Evolutionary conservation across 2,888 invertebrate genomes (phyloP), one percentile per base, ranked within the genome.

Genomic region (Drosophila pseudotalamancana): DNA sequence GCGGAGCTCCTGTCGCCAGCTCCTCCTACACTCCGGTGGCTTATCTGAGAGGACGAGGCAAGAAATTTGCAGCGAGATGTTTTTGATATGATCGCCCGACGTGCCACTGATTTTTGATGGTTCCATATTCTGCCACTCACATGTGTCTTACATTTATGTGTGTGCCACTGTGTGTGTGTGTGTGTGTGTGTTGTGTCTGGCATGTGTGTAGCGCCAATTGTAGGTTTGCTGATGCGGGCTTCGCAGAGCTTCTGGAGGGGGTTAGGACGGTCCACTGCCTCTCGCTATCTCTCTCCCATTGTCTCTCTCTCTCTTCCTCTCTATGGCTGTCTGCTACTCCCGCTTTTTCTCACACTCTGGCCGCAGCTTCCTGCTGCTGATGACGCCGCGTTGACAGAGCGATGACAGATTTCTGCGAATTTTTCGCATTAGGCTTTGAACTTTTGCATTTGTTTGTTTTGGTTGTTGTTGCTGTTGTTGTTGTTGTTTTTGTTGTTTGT

Each of bases 321-420:
- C 37, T 37, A 3, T 37, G 16, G 12, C 35, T 32, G 18, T 14
- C 54, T 35, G 21, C 23, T 25, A 23, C n/a, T 18, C 23, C 32
- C 39, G 14, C 54, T 31, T 32, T 31, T 29, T 34, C 21, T 12
- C 54, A 32, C 37, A 34, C 61, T 68, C 49, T 54, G 48, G 62
- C 51, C 65, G 59, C 73, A 60, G 81, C 70, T 75, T 78, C 69
- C 77, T 80, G 84, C 57, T 80, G 80, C 59, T 72, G 85, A 73
- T 86, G 86, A 82, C 74, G 84, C 56, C 86, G 66, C 77, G 84
- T 87, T 87, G 89, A 88, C 88, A 89, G 82, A 86, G 87, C 85
- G 89, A 89, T 89, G 89, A 89, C 89, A 89, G 89, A 89, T 89
- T 89, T 89, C 89, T 76, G 81, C 88, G 89, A 89, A 89, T 89